Percentiles rank a stretch among this genome's conserved stretches.
These are phyloP conservation scores for Aphidius colemani DNA, from an alignment of 2,888 invertebrate genomes.

Conservation along the genomic window DNA sequence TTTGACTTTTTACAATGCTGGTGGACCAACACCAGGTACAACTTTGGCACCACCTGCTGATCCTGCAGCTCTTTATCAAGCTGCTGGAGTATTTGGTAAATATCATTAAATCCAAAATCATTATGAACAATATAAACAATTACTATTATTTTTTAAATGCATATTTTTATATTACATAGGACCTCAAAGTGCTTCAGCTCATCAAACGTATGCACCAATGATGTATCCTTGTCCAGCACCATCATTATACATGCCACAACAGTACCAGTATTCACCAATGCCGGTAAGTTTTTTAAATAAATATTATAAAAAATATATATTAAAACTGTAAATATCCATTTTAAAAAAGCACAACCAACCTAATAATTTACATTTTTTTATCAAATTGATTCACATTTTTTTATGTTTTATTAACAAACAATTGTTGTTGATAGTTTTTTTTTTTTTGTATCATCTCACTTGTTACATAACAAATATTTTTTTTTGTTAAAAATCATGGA, in stretches of 20 bases:
- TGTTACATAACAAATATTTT: too few species aligned
- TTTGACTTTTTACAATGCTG: conserved; percentile 59
- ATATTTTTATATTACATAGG: conserved; percentile 30
- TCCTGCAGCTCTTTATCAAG: conserved; percentile 56
- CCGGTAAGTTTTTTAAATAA: conserved; percentile 50
- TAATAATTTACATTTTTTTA: conserved; percentile 12
- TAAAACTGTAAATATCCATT: background rate
- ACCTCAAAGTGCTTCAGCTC: conserved; percentile 56
- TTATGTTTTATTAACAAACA: background rate
- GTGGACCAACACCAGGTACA: conserved; percentile 53
- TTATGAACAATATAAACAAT: too few species aligned
- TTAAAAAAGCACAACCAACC: background rate
- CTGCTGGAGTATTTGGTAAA: conserved; percentile 56
- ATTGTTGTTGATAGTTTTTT: background rate
- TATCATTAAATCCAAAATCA: background rate
- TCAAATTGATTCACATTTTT: conserved; percentile 5
- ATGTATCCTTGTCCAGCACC: conserved; percentile 59
- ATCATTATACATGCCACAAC: conserved; percentile 59
- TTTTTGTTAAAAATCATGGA: background rate
- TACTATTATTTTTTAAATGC: too few species aligned
- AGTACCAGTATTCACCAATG: conserved; percentile 59
- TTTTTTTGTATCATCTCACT: conserved; percentile 4
- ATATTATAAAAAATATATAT: conserved; percentile 3
- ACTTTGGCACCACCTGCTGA: conserved; percentile 54
- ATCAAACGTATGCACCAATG: conserved; percentile 57